Base-by-base conservation (phyloP, 2,888 invertebrate genomes). In the Hirtodrosophila confusa region DNA sequence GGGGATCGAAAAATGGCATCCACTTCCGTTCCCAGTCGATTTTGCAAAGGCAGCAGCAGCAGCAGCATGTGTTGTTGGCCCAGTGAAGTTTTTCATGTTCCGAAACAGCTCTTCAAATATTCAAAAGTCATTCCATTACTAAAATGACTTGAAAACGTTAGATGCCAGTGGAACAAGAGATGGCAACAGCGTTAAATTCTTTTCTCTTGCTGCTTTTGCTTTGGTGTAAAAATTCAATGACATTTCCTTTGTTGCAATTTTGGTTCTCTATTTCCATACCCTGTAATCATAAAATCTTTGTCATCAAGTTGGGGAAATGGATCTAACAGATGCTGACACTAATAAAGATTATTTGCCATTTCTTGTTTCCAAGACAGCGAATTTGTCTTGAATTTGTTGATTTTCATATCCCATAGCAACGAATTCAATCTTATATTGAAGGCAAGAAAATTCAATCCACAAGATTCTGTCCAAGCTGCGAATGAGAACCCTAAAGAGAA, bases 91-190 rank as follows among this genome's bases (percentile, higher is more conserved):
- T 17, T 61, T 54, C 62, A 53, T 58, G 74, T 58, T 65, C 56
- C 61, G 54, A 63, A 73, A 66, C 65, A 75, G 75, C 83, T 80
- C 73, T 83, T 84, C 80, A 83, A 80, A 80, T 84, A 84, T 82
- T 84, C 77, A 83, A 79, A 87, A 87, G 84, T 86, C 84, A 84
- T 86, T 78, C 78, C 78, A 88, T 85, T 86, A 79, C 71, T 54
- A 70, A 77, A 78, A 79, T 86, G 75, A 82, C 80, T 86, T 67
- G 70, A 76, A 84, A 77, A 69, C 71, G 65, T 65, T 67, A 50
- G 64, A 61, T 68, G 58, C 36, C 60, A 57, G 49, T 11, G 45
- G 23, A 44, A 35, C 9, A 49, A 50, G 65, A 36, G 29, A 27
- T 27, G 62, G 51, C 43, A 53, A 50, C 35, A 49, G 65, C 58